phyloP scores from a whole-genome alignment of 1,140 invertebrate species.

The Micrasema longulum region DNA sequence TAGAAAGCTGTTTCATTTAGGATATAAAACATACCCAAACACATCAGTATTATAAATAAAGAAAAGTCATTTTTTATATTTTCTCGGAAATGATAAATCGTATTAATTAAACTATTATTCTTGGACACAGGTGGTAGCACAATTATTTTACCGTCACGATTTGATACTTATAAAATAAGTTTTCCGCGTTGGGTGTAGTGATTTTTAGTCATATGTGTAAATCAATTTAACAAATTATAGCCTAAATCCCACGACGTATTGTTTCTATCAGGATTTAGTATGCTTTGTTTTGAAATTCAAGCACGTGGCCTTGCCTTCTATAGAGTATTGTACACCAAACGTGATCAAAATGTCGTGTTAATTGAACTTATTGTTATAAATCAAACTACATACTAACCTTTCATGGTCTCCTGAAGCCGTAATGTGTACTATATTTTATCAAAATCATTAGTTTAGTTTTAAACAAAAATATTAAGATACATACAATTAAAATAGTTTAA shows the following conservation, averaged over 20 bases:
- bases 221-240: conserved; percentile 33
- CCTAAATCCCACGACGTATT: conserved; percentile 4
- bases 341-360: conserved; percentile 36
- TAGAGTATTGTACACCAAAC: background rate
- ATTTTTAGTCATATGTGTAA: conserved; percentile 6
- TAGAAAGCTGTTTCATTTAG: background rate
- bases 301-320: background rate
- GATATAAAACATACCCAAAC: too few species aligned
- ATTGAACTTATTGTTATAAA: conserved; percentile 18
- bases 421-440: conserved; percentile 6
- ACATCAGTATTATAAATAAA: too few species aligned
- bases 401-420: background rate
- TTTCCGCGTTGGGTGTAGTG: conserved; percentile 16
- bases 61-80: too few species aligned
- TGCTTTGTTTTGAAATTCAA: background rate
- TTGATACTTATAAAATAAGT: conserved; percentile 3
- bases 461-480: background rate
- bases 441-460: conserved; percentile 15
- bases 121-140: background rate
- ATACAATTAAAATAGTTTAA: background rate
- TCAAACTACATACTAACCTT: background rate
- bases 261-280: background rate
- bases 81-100: too few species aligned
- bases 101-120: too few species aligned
- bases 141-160: conserved; percentile 15